Conservation (phyloP, 2,113 vertebrate genomes). For the Myotis lucifugus region DNA sequence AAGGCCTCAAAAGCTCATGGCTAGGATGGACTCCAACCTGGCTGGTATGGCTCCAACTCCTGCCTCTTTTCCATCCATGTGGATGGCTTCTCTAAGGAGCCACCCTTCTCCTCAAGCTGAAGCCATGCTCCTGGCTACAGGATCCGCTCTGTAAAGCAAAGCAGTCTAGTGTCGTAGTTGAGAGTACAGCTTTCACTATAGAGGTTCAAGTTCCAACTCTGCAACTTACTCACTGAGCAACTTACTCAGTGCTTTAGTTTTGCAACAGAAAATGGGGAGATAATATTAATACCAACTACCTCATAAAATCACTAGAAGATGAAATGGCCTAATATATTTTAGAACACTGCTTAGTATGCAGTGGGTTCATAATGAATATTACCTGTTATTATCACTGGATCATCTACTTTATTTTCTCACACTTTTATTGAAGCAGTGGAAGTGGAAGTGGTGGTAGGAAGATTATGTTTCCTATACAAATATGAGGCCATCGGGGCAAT, state of each 20-base stretch:
- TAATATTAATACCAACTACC: background rate
- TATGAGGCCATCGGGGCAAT: rapidly evolving
- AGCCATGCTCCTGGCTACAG: background rate
- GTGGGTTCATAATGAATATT: background rate
- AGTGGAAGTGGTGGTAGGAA: background rate
- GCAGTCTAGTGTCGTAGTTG: background rate
- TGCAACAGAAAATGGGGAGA: background rate
- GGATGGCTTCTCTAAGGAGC: background rate
- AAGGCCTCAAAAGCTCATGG: background rate
- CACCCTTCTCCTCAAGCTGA: background rate
- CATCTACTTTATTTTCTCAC: background rate
- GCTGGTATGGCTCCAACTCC: background rate
- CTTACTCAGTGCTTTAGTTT: background rate
- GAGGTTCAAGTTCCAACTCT: background rate
- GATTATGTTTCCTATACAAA: background rate
- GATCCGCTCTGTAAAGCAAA: background rate
- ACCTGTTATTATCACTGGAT: background rate
- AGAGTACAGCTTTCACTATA: background rate
- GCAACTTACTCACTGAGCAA: background rate
- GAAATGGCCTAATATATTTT: background rate
- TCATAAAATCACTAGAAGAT: background rate
- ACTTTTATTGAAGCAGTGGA: background rate
- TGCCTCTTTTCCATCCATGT: background rate
- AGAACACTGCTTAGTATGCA: background rate
- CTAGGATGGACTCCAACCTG: background rate